Evolutionary conservation across 2,888 invertebrate genomes (phyloP), one percentile per base, ranked within the genome.

Genomic region (Meteorus colon): DNA sequence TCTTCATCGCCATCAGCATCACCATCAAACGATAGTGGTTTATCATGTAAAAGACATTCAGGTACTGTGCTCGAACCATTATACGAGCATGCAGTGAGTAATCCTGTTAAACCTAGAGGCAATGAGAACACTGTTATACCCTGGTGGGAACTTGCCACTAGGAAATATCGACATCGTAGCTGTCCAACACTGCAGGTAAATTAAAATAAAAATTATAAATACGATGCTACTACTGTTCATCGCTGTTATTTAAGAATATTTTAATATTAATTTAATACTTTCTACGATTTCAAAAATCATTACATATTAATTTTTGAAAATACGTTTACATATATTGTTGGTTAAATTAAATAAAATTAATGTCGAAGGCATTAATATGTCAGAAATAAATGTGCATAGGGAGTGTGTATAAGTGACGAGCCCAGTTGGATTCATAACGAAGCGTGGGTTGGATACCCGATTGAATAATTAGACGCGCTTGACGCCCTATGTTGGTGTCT

Each of bases 141-240:
- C 0, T 96, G 96, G 96, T 96, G 96, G 94, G 96, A 96, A 90
- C 90, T 96, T 83, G 96, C 96, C 59, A 95, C 95, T 69, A 93
- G 94, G 83, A 94, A 95, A 81, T 94, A 94, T 84, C 93, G 96
- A 80, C 94, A 96, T 82, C 93, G 95, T 84, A 96, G 96, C 84
- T 96, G 96, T 88, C 96, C 96, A 66, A 94, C 95, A 79, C 91
- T 96, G 81, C 94, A 95, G 91, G 93, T 93, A 88, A 86, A 48
- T 72, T 63, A 29, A 27, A 45, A 27, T 4, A 16, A 27, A 48
- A 24, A 16, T 48, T 37, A 24, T 10, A 4, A 1, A 19, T 65
- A 37, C n/a, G 14, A 10, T 31, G 29, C 63, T 31, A n/a, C 55
- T 55, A 19, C 55, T 24, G 4, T n/a, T 48, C 4, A 48, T 48